Base-by-base conservation (phyloP, 1,140 invertebrate species). In the Papilio polytes region DNA sequence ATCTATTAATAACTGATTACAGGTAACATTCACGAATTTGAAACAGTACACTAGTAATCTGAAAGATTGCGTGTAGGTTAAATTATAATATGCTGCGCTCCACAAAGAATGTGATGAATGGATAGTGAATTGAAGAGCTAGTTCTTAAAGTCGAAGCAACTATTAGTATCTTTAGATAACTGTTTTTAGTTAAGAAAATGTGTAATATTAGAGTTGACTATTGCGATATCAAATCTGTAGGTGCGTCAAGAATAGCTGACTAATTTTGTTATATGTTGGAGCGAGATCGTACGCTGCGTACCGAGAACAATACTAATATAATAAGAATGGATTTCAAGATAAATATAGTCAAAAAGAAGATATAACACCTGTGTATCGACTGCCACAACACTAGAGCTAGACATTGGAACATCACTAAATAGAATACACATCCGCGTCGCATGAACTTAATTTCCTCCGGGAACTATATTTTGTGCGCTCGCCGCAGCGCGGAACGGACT, bases 401-500 rank as follows among this genome's bases (percentile, higher is more conserved):
- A 20, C 53, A 0, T 15, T 18, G n/a, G 26, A 7, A 70, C 63
- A 70, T 31, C 63, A 20, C 63, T 70, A 15, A 70, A 36, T 4
- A 41, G 36, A 41, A 41, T 26, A 26, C 63, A 70, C 63, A 70
- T 70, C 63, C 63, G 63, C 12, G 22, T 70, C 63, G 26, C 3
- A 70, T 26, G 26, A 26, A n/a, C 12, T 70, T 70, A 70, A 70
- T 70, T 70, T 70, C 63, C 63, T 70, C 63, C 63, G 63, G 63
- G 63, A 70, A 70, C 63, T 70, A 36, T 70, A 70, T 36, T 70
- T 70, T 70, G 63, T 70, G 12, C 22, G 63, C 63, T 70, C 63
- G 13, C 63, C 63, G 63, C 63, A 13, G 12, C 63, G 12, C 26
- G 53, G 18, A 56, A 56, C 22, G 63, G 63, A 70, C 63, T 70